phyloP scores from a whole-genome alignment of 2,797 vertebrate species.

The Falco concolor region DNA sequence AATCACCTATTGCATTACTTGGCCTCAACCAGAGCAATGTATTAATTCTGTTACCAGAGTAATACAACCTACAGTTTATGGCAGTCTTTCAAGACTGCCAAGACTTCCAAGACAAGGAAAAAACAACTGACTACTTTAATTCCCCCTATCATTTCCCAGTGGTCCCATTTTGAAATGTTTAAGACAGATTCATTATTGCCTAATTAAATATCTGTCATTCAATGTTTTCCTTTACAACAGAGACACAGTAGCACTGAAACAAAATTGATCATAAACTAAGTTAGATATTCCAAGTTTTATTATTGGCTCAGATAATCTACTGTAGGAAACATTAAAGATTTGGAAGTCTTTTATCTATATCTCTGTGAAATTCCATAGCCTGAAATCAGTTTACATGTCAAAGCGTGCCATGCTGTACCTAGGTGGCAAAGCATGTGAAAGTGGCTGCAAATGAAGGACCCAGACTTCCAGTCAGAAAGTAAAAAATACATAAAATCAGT shows the following conservation, averaged over 20 bases:
- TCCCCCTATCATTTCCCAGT: background rate
- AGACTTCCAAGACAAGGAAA: background rate
- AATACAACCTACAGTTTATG: background rate
- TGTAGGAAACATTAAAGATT: background rate
- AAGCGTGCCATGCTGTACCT: background rate
- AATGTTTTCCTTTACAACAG: background rate
- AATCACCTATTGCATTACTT: background rate
- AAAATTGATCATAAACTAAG: background rate
- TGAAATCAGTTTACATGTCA: background rate
- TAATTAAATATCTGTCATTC: constrained; percentile 28
- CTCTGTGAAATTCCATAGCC: background rate
- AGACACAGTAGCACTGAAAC: background rate
- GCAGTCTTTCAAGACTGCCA: background rate
- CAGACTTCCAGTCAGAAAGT: background rate
- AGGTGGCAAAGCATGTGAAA: background rate
- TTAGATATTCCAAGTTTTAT: background rate
- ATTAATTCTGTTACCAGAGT: background rate
- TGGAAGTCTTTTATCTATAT: background rate
- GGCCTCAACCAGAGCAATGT: background rate
- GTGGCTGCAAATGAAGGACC: background rate
- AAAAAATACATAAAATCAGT: background rate
- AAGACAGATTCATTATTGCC: constrained; percentile 15
- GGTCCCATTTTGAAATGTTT: constrained; percentile 19
- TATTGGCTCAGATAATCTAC: background rate
- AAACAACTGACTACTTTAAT: background rate